phyloP scores from a whole-genome alignment of 1,140 invertebrate species.

The Leptinotarsa lineolata region DNA sequence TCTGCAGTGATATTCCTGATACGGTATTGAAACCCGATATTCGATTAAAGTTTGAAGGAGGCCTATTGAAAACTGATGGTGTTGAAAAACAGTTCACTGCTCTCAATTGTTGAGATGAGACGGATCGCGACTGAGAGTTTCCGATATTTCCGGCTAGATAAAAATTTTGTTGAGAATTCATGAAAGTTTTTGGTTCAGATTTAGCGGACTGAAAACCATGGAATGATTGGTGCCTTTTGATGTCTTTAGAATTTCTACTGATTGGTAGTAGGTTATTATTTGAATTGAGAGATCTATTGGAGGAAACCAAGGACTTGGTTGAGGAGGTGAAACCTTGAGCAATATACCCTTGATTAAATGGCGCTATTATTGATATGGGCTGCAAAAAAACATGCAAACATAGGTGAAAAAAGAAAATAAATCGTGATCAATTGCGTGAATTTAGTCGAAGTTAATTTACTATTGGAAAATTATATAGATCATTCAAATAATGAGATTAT shows the following conservation, averaged over 20 bases:
- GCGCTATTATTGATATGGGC: slow-evolving; percentile 55
- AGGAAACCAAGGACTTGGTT: slow-evolving; percentile 35
- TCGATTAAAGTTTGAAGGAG: slow-evolving; percentile 22
- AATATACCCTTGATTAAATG: slow-evolving; percentile 47
- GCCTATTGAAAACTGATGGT: slow-evolving; percentile 18
- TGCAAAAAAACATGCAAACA: slow-evolving; percentile 53
- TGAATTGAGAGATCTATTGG: slow-evolving; percentile 22
- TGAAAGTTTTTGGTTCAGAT: slow-evolving; percentile 3
- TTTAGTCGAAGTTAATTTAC: too few relatives aligned
- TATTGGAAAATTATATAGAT: too few relatives aligned
- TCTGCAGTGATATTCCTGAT: slow-evolving; percentile 25
- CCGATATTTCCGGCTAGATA: slow-evolving; percentile 8
- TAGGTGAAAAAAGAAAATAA: slow-evolving; percentile 36
- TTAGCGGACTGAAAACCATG: slow-evolving; percentile 49
- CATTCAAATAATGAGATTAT: too few relatives aligned
- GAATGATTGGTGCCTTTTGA: slow-evolving; percentile 53
- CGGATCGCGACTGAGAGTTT: background rate
- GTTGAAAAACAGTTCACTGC: background rate
- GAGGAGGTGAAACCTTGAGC: slow-evolving; percentile 29
- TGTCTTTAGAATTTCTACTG: slow-evolving; percentile 5
- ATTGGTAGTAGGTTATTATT: background rate
- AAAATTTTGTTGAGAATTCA: slow-evolving; percentile 10
- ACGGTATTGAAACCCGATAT: slow-evolving; percentile 23
- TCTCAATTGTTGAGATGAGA: slow-evolving; percentile 7
- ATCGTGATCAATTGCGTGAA: background rate